Conservation (phyloP, 1,140 invertebrate genomes). For the Dendrolimus kikuchii region DNA sequence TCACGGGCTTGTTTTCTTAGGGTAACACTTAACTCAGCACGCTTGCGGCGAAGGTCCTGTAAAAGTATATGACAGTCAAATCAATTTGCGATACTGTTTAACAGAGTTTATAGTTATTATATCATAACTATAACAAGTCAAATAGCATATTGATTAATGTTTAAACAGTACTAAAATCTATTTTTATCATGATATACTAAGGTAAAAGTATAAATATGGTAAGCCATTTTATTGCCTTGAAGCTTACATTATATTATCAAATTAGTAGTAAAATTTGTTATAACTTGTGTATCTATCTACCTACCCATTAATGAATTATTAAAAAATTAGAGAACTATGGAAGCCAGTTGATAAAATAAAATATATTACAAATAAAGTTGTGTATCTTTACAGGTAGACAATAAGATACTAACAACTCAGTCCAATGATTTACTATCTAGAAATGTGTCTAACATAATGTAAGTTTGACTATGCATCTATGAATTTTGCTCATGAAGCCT, state of each 20-base stretch:
- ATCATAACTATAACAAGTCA: neutral
- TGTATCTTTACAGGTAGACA: neutral
- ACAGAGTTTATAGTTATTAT: neutral
- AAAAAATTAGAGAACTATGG: no score
- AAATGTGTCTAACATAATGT: no score
- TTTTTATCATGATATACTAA: slow-evolving; percentile 45
- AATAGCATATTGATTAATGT: no score
- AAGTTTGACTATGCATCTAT: no score
- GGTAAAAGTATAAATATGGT: slow-evolving; percentile 37
- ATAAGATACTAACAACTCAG: neutral
- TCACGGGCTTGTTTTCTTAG: slow-evolving; percentile 95
- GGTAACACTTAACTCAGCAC: slow-evolving; percentile 91
- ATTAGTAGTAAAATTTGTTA: no score
- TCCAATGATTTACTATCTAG: no score
- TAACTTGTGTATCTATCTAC: no score
- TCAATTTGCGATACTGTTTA: no score
- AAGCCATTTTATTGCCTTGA: slow-evolving; percentile 23
- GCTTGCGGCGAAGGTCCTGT: slow-evolving; percentile 89
- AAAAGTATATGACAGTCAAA: neutral
- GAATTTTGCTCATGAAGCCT: no score
- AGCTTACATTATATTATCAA: no score
- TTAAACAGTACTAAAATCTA: no score
- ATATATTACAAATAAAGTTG: neutral
- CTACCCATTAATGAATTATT: no score
- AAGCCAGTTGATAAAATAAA: neutral